Evolutionary conservation across 2,113 vertebrate species (phyloP), one percentile per base, ranked within the genome.

Genomic region (Eleginops maclovinus): DNA sequence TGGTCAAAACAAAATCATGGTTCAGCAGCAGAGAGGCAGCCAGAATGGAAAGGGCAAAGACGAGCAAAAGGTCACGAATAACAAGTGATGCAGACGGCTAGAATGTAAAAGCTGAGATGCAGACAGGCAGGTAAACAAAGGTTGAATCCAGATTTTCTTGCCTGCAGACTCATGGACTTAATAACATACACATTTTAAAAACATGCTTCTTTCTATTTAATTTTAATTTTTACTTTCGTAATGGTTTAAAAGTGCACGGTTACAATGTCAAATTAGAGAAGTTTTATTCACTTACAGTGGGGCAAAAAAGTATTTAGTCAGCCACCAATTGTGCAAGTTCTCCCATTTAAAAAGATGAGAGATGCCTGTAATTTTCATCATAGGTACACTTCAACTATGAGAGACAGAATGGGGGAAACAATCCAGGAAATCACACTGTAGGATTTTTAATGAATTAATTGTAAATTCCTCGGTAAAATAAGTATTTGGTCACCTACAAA

Each of bases 11-110:
- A 62, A 56, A 14, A 17, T 10, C 54, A 19, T 0, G 17, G 12
- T 28, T 60, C 24, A 53, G 49, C 41, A 24, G 2, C 43, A 66
- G 55, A 46, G 50, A 12, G 28, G 53, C 9, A 51, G 10, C 15
- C 10, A 1, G 59, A 58, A 43, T 22, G 24, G n/a, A 81, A 75
- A 83, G 69, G 80, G 41, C 63, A 62, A 24, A 68, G 69, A 51
- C 31, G 2, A 1, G 12, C 24, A 9, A 72, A 82, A 72, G 81
- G 69, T 62, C 68, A 66, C 5, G 31, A 36, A 36, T 14, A 8
- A 36, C 7, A 3, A 55, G 47, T 6, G 75, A 44, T 22, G 11
- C 56, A 28, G 51, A 67, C 24, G 1, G n/a, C 53, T 15, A 19
- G 54, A 26, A 54, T 16, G 46, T 40, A 4, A 3, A 43, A 21